Base-by-base conservation (phyloP, 2,888 invertebrate genomes). In the Julus scanicus region DNA sequence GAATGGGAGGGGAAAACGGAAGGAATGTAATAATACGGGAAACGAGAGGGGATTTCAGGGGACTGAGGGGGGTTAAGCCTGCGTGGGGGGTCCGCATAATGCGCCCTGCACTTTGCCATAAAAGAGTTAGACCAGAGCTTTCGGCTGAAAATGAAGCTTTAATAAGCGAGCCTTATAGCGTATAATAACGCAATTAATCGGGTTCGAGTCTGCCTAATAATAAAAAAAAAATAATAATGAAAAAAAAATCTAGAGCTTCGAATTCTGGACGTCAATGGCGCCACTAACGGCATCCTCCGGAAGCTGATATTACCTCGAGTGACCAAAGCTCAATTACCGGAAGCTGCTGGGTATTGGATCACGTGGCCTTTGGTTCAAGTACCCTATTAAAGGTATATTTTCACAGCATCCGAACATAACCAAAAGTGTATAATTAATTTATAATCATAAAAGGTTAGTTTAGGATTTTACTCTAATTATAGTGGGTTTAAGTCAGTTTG, bases 21-120 rank as follows among this genome's bases (percentile, higher is more conserved):
- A 71, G 71, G 71, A 71, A 71, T 71, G 71, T 71, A 71, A 71
- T 71, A 71, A 71, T 71, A 71, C 71, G 71, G 71, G 71, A 71
- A 71, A 71, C 71, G 71, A 71, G 29, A 71, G 71, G 71, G 71
- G 63, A 63, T 63, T 63, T n/a, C 3, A 17, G 63, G 57, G 57
- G 57, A 13, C 29, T 29, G 63, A 17, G n/a, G 20, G 71, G 71
- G 29, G 6, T 6, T 20, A 20, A 20, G 71, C 9, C 71, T 29
- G 11, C 71, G 71, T 20, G 71, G 71, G 71, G 71, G 71, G 71
- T 71, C 71, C 71, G 29, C 71, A 20, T 71, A 71, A 71, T 71
- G 71, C 71, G 71, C 71, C 71, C 71, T 71, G 71, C 71, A 71
- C 71, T 71, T 71, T 71, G 71, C 71, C 71, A 71, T 71, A 71